A percentile compares a stretch with the other conserved stretches of the same genome.
Evolutionary conservation across 2,797 vertebrate species (phyloP).

Genomic region (Karalla daura): DNA sequence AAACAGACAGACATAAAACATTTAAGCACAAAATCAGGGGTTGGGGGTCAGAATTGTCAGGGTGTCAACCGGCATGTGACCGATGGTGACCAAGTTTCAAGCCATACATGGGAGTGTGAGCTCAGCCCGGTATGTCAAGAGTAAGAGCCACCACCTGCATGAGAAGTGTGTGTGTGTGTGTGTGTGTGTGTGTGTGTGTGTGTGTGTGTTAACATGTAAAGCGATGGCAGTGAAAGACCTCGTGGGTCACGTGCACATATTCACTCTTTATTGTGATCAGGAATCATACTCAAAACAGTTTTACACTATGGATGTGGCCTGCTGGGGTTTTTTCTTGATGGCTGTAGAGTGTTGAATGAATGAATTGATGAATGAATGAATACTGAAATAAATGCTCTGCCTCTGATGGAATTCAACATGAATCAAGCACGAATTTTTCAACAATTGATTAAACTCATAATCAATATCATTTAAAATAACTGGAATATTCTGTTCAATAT

Average conservation of each 20-base stretch:
- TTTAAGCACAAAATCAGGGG: no score
- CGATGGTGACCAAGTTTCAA: constrained; percentile 1
- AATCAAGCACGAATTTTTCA: no score
- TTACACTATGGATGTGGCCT: neutral
- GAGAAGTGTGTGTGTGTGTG: constrained; percentile 7
- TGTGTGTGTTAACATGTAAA: constrained; percentile 5
- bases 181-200: constrained; percentile 14
- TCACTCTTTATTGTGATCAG: neutral
- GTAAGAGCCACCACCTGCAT: constrained; percentile 40
- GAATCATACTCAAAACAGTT: neutral
- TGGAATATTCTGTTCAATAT: no score
- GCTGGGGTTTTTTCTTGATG: neutral
- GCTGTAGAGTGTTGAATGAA: neutral
- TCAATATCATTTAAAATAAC: no score
- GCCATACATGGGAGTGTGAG: constrained; percentile 18
- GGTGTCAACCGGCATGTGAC: neutral
- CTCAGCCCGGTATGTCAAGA: neutral
- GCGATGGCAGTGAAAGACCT: constrained; percentile 17
- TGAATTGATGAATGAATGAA: neutral
- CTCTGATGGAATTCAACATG: neutral
- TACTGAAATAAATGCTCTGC: neutral
- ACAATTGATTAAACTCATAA: neutral
- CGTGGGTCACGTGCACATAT: neutral
- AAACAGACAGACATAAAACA: no score
- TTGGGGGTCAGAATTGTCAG: constrained; percentile 4